These are phyloP conservation scores for Prenolepis imparis DNA, from an alignment of 2,888 invertebrate species.

Conservation along the genomic window DNA sequence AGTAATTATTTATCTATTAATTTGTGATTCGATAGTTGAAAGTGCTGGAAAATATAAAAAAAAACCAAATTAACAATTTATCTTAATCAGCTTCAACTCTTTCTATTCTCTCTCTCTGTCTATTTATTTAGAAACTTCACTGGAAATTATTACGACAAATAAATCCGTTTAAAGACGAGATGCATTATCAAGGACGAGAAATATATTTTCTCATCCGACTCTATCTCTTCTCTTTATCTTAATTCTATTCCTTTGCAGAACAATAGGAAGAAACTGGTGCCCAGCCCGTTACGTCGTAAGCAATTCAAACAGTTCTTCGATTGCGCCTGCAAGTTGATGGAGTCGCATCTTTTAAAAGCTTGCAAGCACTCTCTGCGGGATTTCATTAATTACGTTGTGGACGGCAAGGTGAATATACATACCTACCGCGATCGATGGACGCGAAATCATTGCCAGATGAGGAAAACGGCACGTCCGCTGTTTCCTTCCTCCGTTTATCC, in stretches of 20 bases:
- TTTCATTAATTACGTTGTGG: conserved; percentile 89
- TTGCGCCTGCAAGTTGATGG: conserved; percentile 95
- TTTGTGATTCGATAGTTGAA: neutral
- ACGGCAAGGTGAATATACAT: conserved; percentile 54
- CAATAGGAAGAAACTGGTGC: conserved; percentile 90
- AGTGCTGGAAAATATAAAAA: neutral
- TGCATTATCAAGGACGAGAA: no score
- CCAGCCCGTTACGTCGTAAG: conserved; percentile 89
- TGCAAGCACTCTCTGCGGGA: conserved; percentile 93
- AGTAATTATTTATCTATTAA: neutral
- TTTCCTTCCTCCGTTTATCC: conserved; percentile 30
- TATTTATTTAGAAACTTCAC: neutral
- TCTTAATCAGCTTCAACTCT: neutral
- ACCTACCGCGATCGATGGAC: conserved; percentile 23
- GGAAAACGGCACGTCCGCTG: conserved; percentile 24
- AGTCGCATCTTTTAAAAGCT: conserved; percentile 93
- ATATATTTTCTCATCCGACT: neutral
- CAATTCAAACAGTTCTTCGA: conserved; percentile 94
- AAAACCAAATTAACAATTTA: conserved; percentile 8
- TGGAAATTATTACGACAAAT: neutral
- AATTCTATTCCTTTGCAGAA: conserved; percentile 86
- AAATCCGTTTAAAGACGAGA: neutral
- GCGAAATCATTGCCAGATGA: conserved; percentile 35
- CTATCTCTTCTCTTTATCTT: neutral
- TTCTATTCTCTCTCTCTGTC: neutral